Evolutionary conservation across 1,140 invertebrate species (phyloP).

Genomic region (Aphis craccivora): DNA sequence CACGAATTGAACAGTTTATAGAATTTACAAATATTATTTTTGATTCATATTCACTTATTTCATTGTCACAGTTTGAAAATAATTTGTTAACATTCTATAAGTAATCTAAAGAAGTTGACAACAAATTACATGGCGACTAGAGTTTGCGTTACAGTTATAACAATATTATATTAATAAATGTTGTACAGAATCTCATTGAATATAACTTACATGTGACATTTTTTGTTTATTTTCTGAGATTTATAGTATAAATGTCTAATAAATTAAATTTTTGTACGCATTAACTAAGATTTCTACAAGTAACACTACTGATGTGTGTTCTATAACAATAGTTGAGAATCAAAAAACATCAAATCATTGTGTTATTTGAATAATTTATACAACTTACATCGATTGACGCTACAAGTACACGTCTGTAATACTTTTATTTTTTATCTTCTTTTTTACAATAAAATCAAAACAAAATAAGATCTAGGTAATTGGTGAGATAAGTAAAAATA

Average conservation of each 20-base stretch:
- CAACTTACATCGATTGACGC: background rate
- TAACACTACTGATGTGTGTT: background rate
- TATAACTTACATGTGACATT: background rate
- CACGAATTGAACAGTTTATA: background rate
- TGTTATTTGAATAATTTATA: background rate
- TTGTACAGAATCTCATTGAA: background rate
- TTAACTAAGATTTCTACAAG: background rate
- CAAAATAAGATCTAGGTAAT: background rate
- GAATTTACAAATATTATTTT: background rate
- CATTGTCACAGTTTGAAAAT: background rate
- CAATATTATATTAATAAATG: background rate
- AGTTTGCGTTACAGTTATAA: background rate
- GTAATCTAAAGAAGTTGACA: background rate
- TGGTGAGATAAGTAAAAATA: conserved; percentile 8
- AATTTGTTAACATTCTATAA: background rate
- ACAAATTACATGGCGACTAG: background rate
- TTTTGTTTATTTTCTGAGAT: background rate
- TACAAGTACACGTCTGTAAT: conserved; percentile 1
- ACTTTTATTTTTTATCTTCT: background rate
- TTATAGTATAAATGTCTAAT: background rate
- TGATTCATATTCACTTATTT: background rate
- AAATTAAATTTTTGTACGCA: background rate
- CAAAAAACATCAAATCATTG: background rate
- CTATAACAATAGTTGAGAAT: background rate
- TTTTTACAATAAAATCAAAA: background rate